Base-by-base conservation (phyloP, 2,888 invertebrate species). In the Tetrapedia diversipes region DNA sequence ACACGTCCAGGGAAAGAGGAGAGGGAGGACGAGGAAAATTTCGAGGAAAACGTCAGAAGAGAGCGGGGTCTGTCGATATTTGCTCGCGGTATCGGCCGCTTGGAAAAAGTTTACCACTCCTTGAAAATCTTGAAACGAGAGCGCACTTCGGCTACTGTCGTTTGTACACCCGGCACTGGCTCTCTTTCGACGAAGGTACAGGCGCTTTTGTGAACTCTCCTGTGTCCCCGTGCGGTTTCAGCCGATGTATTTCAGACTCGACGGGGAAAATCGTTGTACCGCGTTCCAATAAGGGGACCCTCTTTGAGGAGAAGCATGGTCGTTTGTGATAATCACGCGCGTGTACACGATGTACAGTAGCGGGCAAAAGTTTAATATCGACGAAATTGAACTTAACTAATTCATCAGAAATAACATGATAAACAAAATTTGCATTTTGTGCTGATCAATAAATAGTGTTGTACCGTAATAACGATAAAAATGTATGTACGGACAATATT, bases 111-210 rank as follows among this genome's bases (percentile, higher is more conserved):
- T 74, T 53, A 39, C 71, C 59, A 39, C 64, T 19, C 22, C 45
- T 59, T 53, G 27, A 56, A 53, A 65, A 64, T 74, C 74, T 74
- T 71, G 71, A 64, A 74, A 74, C 73, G 63, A 69, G 64, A 41
- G 70, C 51, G 41, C 69, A 56, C 70, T 64, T 47, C 41, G 74
- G n/a, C 63, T 41, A 64, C 41, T 53, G 49, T 37, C 56, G 57
- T 63, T 69, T 70, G 63, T 63, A 49, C 60, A 24, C 14, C 32
- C 19, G 11, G 2, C 10, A n/a, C n/a, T n/a, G n/a, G n/a, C n/a
- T 7, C 16, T 49, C 29, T 63, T 60, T 49, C 59, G 22, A 61
- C 37, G 22, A 19, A 47, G 22, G n/a, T n/a, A n/a, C 39, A 22
- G 8, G 27, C 14, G 24, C 59, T 57, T 59, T 43, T 64, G 49